phyloP scores from a whole-genome alignment of 2,888 invertebrate species.

The Patella caerulea region DNA sequence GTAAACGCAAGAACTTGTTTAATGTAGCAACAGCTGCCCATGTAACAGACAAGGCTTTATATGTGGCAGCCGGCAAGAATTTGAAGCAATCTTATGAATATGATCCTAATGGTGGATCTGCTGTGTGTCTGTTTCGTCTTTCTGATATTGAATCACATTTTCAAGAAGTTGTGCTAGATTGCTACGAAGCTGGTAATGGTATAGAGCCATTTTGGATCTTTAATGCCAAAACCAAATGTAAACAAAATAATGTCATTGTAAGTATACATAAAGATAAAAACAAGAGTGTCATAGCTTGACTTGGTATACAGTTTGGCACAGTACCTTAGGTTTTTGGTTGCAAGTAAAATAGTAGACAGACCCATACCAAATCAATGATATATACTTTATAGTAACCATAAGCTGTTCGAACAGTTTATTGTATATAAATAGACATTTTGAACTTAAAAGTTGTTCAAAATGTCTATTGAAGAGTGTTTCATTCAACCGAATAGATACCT shows the following conservation, averaged over 20 bases:
- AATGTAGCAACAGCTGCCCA: slow-evolving; percentile 43
- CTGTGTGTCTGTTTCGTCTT: slow-evolving; percentile 41
- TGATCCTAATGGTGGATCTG: slow-evolving; percentile 25
- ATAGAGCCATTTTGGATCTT: slow-evolving; percentile 41
- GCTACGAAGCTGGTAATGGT: slow-evolving; percentile 31
- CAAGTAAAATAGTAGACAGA: too few relatives aligned
- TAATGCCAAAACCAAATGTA: slow-evolving; percentile 17
- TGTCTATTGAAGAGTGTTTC: too few relatives aligned
- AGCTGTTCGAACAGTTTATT: too few relatives aligned
- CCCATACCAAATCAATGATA: too few relatives aligned
- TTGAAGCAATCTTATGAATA: background rate
- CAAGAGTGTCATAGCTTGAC: background rate
- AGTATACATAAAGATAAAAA: slow-evolving; percentile 7
- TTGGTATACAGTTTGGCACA: background rate
- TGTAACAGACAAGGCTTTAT: slow-evolving; percentile 22
- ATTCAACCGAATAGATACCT: too few relatives aligned
- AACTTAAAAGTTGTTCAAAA: too few relatives aligned
- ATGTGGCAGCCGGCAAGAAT: slow-evolving; percentile 23
- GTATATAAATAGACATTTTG: too few relatives aligned
- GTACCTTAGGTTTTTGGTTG: too few relatives aligned
- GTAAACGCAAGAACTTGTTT: slow-evolving; percentile 38
- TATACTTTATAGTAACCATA: too few relatives aligned
- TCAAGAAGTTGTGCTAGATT: slow-evolving; percentile 25
- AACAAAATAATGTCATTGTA: background rate
- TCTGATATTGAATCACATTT: slow-evolving; percentile 24